Base-by-base conservation (phyloP, 2,888 invertebrate species). In the Cephus sareptanus region DNA sequence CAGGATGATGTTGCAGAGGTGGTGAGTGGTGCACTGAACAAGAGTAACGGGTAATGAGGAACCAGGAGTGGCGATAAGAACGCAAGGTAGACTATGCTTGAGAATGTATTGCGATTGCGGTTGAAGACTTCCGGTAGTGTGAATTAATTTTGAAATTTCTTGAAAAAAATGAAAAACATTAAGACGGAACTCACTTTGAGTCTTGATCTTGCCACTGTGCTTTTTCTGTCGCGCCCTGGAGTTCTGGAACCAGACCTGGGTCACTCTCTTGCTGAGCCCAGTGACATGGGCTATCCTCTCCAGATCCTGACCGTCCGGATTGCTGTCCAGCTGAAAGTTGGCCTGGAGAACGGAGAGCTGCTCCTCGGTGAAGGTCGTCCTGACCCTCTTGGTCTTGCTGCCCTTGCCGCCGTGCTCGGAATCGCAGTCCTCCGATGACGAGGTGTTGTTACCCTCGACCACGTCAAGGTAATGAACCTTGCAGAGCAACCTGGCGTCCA, bases 351-450 rank as follows among this genome's bases (percentile, higher is more conserved):
- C 97, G 91, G 97, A 97, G 84, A 99, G 94, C 92, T 99, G 98
- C 89, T 98, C 98, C 92, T 99, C 98, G 12, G 98, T 98, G 93
- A 99, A 99, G 9, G 98, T 98, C 33, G 98, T 99, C 81, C 98
- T 94, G 69, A 98, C 98, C 79, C 98, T 94, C 94, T 99, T 99
- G 89, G 98, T 97, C 93, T 99, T 99, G 92, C 97, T 97, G 91
- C 96, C 96, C 92, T 97, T 97, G 91, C 97, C 97, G 83, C 97
- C 96, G 80, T 90, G 88, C 91, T 97, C 97, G 75, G 96, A 96
- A 91, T 97, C 97, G 91, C 97, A 97, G 87, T 97, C 97, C 92
- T 97, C 97, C 83, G 97, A 97, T 68, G 97, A 97, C 9, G 91
- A 91, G 76, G 97, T 97, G 84, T 97, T 97, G 77, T 98, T 98